phyloP scores from a whole-genome alignment of 2,797 vertebrate species.

The Megaceryle alcyon region DNA sequence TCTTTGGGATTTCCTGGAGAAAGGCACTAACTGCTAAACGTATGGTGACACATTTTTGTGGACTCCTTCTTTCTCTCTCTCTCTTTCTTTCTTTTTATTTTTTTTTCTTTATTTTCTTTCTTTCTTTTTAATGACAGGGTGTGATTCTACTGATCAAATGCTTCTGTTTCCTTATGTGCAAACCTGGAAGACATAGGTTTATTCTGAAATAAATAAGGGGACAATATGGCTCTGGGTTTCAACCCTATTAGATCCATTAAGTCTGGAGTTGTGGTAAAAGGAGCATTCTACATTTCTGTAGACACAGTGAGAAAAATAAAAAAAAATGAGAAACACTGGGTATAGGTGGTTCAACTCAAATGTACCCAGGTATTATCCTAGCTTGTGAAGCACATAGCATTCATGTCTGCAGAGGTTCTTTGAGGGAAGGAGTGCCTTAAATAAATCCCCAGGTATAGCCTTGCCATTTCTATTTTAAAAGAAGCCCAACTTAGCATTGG shows the following conservation, averaged over 20 bases:
- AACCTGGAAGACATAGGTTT: not conserved
- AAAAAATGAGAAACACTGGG: not conserved
- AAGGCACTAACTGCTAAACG: not conserved
- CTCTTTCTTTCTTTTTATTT: too few relatives aligned
- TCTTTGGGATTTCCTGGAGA: not conserved
- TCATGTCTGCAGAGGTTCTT: not conserved
- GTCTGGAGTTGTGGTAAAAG: not conserved
- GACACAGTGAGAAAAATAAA: not conserved
- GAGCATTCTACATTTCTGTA: not conserved
- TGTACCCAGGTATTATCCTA: rapidly evolving
- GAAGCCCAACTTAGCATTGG: rapidly evolving
- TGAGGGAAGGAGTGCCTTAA: not conserved
- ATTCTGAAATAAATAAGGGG: not conserved
- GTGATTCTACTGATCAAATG: not conserved
- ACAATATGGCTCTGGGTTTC: not conserved
- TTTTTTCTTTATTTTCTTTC: not conserved
- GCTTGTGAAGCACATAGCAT: not conserved
- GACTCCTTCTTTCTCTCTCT: not conserved
- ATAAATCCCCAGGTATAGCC: not conserved
- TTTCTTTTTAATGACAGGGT: not conserved
- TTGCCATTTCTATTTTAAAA: not conserved
- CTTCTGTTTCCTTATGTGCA: not conserved
- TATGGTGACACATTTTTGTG: not conserved
- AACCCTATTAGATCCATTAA: not conserved
- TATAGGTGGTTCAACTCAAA: not conserved